Evolutionary conservation across 1,140 invertebrate genomes (phyloP), one percentile per base, ranked within the genome.

Genomic region (Limonius californicus): DNA sequence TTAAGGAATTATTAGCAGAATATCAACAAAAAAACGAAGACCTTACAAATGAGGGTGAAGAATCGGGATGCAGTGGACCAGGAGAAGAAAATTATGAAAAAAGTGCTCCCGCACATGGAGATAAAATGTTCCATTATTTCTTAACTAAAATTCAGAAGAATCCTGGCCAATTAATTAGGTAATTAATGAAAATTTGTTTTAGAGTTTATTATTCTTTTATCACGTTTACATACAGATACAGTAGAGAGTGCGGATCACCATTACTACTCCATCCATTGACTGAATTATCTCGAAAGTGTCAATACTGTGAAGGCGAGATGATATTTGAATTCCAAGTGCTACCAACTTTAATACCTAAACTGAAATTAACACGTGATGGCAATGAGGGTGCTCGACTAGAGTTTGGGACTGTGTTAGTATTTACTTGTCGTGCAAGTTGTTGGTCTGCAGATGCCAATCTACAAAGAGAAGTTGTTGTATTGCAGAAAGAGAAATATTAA

Each of bases 301-400:
- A 76, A 45, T 81, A 90, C 68, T 95, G 92, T 72, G 84, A 86
- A 16, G 82, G 83, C 3, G 83, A 85, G 54, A 81, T 88, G 65
- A 82, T 83, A 1, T 94, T 90, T 74, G 92, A 95, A 76, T 73
- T 94, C 2, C 92, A 95, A 79, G 75, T 95, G 45, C 76, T 94
- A 42, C 89, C 92, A 1, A 87, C 87, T 9, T 79, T 93, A 4
- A 86, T 93, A 56, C 84, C 87, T 27, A 85, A 86, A 58, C 76
- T 94, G 8, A 78, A 78, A 59, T 74, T 91, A 14, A 79, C 77
- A 2, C 78, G 71, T 19, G 83, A 84, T 59, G 57, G 72, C 42
- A 63, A 67, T 30, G 62, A 67, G 16, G 70, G 70, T 16, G 69
- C 77, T 1, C 78, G 83, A 9, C 79, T 92, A 23, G 91, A 95